Conservation (phyloP, 2,888 invertebrate genomes). For the Megastigmus dorsalis region DNA sequence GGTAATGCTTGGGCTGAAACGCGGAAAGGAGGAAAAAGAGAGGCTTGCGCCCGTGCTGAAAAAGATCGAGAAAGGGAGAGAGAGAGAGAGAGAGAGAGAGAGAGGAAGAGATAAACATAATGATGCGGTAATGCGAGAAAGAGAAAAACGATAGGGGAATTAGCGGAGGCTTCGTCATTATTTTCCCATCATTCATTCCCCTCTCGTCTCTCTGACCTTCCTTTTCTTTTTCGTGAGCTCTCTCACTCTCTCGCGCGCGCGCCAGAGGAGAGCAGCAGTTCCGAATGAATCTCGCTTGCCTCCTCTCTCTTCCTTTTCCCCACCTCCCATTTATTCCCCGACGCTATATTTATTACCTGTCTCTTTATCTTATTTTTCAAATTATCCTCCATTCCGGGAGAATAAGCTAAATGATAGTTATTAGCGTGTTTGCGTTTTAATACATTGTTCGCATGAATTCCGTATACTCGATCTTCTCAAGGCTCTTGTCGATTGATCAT, state of each 20-base stretch:
- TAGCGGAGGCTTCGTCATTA: constrained; percentile 68
- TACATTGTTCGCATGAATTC: too few species aligned
- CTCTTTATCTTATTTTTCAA: constrained; percentile 32
- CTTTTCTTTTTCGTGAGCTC: constrained; percentile 48
- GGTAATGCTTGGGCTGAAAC: constrained; percentile 34
- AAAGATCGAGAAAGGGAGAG: constrained; percentile 26
- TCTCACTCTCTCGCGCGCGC: too few species aligned
- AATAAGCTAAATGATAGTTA: constrained; percentile 21
- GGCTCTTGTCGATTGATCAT: too few species aligned
- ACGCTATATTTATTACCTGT: constrained; percentile 28
- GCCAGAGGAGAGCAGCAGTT: not conserved
- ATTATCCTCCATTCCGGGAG: constrained; percentile 13
- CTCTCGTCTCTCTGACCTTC: constrained; percentile 39
- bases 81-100: constrained; percentile 23
- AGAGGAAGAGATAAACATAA: constrained; percentile 43
- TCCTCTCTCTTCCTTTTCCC: not conserved
- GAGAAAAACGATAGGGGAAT: constrained; percentile 58
- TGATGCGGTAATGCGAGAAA: constrained; percentile 51
- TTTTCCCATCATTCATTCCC: constrained; percentile 67
- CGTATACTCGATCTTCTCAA: too few species aligned
- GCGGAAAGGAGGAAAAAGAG: not conserved
- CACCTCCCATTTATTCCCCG: not conserved
- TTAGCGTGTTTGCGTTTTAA: constrained; percentile 5
- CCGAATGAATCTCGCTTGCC: constrained; percentile 22
- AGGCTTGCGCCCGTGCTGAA: not conserved